Evolutionary conservation across 1,140 invertebrate genomes (phyloP), one percentile per base, ranked within the genome.

Genomic region (Cydia fagiglandana): DNA sequence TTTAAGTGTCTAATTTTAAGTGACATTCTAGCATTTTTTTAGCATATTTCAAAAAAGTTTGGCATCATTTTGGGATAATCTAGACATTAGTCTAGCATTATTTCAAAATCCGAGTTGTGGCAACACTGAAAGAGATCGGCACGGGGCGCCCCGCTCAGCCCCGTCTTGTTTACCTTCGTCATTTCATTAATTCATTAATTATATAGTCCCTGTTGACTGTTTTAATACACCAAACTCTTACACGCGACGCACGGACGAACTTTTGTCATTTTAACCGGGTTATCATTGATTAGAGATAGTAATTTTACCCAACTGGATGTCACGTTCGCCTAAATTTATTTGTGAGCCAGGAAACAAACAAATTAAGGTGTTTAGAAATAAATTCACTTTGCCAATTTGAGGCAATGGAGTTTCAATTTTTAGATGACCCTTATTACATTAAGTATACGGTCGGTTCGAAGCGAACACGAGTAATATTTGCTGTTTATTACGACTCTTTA

Each of bases 181-280:
- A 80, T 83, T 86, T 75, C 78, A 80, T 83, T 83, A 86, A 86
- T 84, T 82, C 78, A 80, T 83, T 83, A 84, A 86, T 84, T 83
- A n/a, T n/a, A n/a, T n/a, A 84, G 78, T 73, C 77, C 77, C 78
- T 81, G 84, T 86, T 86, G 83, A 83, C 83, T 78, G 79, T 81
- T 84, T 76, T 79, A 86, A 81, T 81, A 83, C 76, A 76, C 78
- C 77, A 76, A 79, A n/a, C 70, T 77, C 77, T 81, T 84, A 82
- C 78, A 81, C 78, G 79, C 74, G 66, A 68, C 78, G 78, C 80
- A 83, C 81, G 78, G 78, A 47, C 81, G 75, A 81, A 82, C 80
- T 84, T 86, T 81, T 81, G 80, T 80, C 81, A 83, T 79, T 80
- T 80, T 81, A 84, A 83, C 80, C 80, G 61, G 79, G 82, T 85